Percentiles rank a stretch among this genome's conserved stretches.
Evolutionary conservation across 2,888 invertebrate genomes (phyloP).

Genomic region (Arge pagana): DNA sequence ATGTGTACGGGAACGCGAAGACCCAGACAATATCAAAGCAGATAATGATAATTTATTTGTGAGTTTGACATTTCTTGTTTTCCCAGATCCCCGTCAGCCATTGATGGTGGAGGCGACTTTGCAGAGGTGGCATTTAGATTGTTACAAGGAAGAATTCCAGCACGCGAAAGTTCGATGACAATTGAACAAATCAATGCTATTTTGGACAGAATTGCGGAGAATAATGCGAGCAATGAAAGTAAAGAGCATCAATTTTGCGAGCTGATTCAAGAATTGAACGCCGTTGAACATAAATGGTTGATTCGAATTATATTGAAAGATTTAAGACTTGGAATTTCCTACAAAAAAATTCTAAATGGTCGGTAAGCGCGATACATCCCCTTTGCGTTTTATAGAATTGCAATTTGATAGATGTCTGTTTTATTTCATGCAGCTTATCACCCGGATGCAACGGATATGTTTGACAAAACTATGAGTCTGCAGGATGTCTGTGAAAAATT

Average conservation of each 20-base stretch:
- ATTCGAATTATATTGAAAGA: conserved; percentile 87
- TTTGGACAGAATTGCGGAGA: conserved; percentile 75
- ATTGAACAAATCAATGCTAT: conserved; percentile 74
- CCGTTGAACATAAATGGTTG: conserved; percentile 87
- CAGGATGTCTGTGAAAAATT: conserved; percentile 70
- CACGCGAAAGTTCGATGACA: conserved; percentile 61
- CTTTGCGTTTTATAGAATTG: no score
- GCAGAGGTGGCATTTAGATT: conserved; percentile 78
- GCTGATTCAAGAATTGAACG: conserved; percentile 70
- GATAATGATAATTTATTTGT: no score
- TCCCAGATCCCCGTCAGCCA: conserved; percentile 61
- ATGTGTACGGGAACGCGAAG: no score
- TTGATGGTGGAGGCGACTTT: conserved; percentile 71
- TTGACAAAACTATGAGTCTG: conserved; percentile 61
- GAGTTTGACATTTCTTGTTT: conserved; percentile 34
- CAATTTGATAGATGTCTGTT: no score
- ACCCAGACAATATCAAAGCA: no score
- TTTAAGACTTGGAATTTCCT: conserved; percentile 76
- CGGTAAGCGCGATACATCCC: no score
- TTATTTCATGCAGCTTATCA: no score
- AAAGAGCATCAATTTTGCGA: conserved; percentile 69
- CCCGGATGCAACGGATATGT: conserved; percentile 78
- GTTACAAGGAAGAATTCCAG: conserved; percentile 63
- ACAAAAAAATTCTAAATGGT: conserved; percentile 68
- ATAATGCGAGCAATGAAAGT: conserved; percentile 67